phyloP scores from a whole-genome alignment of 2,888 invertebrate species.

The Griposia aprilina region DNA sequence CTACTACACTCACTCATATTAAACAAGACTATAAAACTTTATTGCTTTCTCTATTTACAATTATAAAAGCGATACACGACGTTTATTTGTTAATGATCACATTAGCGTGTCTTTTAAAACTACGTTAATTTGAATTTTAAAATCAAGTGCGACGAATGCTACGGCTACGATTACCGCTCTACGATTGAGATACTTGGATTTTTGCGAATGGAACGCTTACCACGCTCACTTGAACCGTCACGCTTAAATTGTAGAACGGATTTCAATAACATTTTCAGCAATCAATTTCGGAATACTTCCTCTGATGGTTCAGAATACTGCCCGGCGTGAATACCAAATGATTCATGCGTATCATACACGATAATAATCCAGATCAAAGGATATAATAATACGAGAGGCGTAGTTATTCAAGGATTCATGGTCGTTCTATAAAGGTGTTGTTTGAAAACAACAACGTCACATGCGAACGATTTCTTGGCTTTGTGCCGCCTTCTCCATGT shows the following conservation, averaged over 20 bases:
- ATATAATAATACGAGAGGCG: conserved; percentile 43
- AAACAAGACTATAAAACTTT: conserved; percentile 68
- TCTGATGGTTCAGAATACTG: conserved; percentile 23
- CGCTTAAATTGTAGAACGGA: conserved; percentile 53
- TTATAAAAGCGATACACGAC: conserved; percentile 46
- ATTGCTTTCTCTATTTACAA: conserved; percentile 64
- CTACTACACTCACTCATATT: conserved; percentile 64
- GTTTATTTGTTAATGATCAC: conserved; percentile 51
- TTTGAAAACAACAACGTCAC: conserved; percentile 61
- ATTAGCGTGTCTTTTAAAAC: conserved; percentile 34
- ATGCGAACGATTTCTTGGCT: conserved; percentile 71
- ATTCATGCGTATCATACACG: conserved; percentile 58
- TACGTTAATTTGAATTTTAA: background rate
- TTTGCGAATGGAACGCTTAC: conserved; percentile 29
- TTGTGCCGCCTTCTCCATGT: conserved; percentile 67
- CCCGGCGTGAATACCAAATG: conserved; percentile 16
- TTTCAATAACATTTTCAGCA: conserved; percentile 50
- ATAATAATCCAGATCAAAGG: conserved; percentile 67
- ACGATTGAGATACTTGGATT: conserved; percentile 33
- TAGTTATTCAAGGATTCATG: conserved; percentile 56
- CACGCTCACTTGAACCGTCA: conserved; percentile 41
- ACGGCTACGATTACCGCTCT: background rate
- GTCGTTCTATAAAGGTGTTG: conserved; percentile 57
- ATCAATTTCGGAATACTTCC: conserved; percentile 46
- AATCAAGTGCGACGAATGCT: conserved; percentile 6